Evolutionary conservation across 2,888 invertebrate species (phyloP).

Genomic region (Gnatocerus cornutus): DNA sequence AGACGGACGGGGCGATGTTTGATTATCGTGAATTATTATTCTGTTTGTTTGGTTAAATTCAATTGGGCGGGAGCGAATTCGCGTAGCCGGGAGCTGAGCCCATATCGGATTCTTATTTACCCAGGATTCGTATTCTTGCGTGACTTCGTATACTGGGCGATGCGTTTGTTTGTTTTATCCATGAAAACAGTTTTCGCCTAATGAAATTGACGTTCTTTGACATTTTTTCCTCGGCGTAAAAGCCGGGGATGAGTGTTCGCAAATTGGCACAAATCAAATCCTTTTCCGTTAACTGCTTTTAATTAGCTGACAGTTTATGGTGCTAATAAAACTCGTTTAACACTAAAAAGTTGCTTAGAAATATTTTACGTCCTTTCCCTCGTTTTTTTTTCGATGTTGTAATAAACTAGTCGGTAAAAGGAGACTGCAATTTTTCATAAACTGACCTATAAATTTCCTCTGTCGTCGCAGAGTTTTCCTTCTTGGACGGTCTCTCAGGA

Average conservation of each 20-base stretch:
- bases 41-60: constrained; percentile 33
- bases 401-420: constrained; percentile 6
- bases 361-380: neutral
- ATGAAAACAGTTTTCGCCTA: no score
- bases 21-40: constrained; percentile 35
- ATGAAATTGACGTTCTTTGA: no score
- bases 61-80: constrained; percentile 14
- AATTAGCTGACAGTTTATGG: constrained; percentile 6
- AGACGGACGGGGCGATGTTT: constrained; percentile 17
- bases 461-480: constrained; percentile 21
- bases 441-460: constrained; percentile 16
- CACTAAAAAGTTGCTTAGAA: constrained; percentile 4
- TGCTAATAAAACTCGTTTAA: neutral
- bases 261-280: neutral
- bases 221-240: no score
- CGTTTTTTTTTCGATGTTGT: constrained; percentile 15
- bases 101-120: constrained; percentile 24
- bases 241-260: no score
- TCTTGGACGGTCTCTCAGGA: constrained; percentile 10
- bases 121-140: constrained; percentile 23
- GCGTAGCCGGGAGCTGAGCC: constrained; percentile 14
- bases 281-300: constrained; percentile 1
- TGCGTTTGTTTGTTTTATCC: neutral
- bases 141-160: constrained; percentile 11
- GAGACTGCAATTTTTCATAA: constrained; percentile 31